Conservation (phyloP, 2,888 invertebrate species). For the Pristionchus maxplancki region DNA sequence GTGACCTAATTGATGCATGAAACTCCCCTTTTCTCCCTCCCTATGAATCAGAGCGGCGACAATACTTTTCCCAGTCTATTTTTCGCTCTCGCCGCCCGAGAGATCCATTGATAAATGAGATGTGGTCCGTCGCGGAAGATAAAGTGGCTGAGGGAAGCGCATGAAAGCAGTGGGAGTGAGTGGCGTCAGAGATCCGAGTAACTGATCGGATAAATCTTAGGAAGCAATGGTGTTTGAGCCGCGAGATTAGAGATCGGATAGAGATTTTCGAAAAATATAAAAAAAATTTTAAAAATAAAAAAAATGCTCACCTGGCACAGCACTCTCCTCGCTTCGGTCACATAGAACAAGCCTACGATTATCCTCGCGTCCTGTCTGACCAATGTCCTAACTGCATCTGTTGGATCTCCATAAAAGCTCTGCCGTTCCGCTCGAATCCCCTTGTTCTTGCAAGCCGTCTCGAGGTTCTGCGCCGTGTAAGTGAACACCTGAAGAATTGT, state of each 20-base stretch:
- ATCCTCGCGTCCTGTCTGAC: conserved; percentile 95
- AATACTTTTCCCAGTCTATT: neutral
- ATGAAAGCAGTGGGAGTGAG: neutral
- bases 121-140: neutral
- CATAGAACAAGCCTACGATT: conserved; percentile 98
- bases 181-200: neutral
- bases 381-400: conserved; percentile 91
- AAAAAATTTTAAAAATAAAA: neutral
- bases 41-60: neutral
- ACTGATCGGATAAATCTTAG: neutral
- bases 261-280: neutral
- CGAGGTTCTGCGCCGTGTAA: conserved; percentile 96
- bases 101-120: neutral
- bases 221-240: neutral
- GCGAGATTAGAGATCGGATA: neutral
- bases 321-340: conserved; percentile 94
- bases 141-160: neutral
- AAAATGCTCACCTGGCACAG: conserved; percentile 88
- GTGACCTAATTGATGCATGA: conserved; percentile 16
- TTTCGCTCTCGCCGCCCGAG: neutral
- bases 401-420: conserved; percentile 96
- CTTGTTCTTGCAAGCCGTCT: conserved; percentile 78
- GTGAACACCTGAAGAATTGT: conserved; percentile 72
- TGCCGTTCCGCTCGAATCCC: conserved; percentile 96
- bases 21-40: neutral